Conservation (phyloP, 2,113 vertebrate genomes). For the Notothenia rossii region DNA sequence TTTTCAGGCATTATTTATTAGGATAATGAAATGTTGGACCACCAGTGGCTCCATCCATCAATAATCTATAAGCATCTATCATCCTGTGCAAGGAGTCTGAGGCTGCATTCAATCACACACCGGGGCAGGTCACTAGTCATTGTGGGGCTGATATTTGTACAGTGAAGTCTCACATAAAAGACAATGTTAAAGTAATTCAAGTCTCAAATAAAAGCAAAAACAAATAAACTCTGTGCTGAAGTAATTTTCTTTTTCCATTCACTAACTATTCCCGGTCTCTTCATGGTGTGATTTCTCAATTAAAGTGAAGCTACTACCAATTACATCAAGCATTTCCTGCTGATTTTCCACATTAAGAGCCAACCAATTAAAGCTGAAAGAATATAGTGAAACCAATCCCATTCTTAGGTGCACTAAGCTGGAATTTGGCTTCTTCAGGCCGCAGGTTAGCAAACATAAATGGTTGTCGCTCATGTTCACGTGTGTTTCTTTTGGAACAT, state of each 20-base stretch:
- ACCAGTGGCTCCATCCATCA: not conserved
- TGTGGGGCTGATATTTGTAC: not conserved
- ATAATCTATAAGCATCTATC: not conserved
- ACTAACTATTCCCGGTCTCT: no score
- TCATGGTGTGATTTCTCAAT: no score
- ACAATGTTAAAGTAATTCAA: not conserved
- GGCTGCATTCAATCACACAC: not conserved
- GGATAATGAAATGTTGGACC: not conserved
- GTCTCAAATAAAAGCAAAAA: not conserved
- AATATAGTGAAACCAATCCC: not conserved
- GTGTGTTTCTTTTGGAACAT: no score
- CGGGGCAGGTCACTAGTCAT: not conserved
- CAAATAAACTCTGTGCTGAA: not conserved
- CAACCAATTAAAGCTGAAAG: not conserved
- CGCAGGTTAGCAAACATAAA: no score
- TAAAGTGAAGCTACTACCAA: not conserved
- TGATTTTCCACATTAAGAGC: not conserved
- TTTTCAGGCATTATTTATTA: conserved; percentile 1
- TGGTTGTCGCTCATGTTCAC: no score
- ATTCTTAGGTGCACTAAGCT: no score
- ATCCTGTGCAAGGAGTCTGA: not conserved
- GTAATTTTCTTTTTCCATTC: no score
- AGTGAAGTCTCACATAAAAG: not conserved
- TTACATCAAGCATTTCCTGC: not conserved
- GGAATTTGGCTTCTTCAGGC: no score